Conservation (phyloP, 2,797 vertebrate species). For the Enteromius viviparus region DNA sequence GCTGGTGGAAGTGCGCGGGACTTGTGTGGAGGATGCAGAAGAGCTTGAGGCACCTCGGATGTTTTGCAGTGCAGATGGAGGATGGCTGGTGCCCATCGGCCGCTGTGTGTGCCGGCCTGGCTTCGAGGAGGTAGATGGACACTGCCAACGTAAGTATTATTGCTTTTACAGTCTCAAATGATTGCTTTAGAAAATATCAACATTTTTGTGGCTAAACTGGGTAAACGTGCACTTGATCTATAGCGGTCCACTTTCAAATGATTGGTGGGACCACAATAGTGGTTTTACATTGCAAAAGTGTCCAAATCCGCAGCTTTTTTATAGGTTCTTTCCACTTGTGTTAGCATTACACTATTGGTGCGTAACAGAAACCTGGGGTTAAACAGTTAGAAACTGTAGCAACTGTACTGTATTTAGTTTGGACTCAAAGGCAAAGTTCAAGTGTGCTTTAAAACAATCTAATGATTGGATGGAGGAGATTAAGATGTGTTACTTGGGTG, state of each 20-base stretch:
- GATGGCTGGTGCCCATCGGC: slow-evolving; percentile 99
- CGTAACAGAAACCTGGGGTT: background rate
- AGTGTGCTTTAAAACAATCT: background rate
- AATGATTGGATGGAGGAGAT: background rate
- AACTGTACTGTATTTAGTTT: background rate
- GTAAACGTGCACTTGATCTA: background rate
- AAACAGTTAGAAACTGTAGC: background rate
- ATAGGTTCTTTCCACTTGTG: background rate
- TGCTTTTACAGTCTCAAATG: background rate
- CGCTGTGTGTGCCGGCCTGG: slow-evolving; percentile 95
- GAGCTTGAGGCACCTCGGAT: slow-evolving; percentile 97
- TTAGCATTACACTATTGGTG: background rate
- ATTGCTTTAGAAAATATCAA: background rate
- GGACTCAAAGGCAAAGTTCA: background rate
- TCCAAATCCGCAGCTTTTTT: background rate
- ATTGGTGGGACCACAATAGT: background rate
- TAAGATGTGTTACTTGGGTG: background rate
- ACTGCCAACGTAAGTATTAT: slow-evolving; percentile 88
- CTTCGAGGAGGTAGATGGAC: slow-evolving; percentile 90
- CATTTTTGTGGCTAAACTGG: background rate
- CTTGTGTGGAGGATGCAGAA: slow-evolving; percentile 92
- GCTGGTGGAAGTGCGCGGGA: slow-evolving; percentile 94
- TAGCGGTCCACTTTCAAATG: background rate
- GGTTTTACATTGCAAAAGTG: slow-evolving; percentile 1
- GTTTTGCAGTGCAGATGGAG: slow-evolving; percentile 96